phyloP scores from a whole-genome alignment of 2,888 invertebrate genomes.

The Mactromeris polynyma region DNA sequence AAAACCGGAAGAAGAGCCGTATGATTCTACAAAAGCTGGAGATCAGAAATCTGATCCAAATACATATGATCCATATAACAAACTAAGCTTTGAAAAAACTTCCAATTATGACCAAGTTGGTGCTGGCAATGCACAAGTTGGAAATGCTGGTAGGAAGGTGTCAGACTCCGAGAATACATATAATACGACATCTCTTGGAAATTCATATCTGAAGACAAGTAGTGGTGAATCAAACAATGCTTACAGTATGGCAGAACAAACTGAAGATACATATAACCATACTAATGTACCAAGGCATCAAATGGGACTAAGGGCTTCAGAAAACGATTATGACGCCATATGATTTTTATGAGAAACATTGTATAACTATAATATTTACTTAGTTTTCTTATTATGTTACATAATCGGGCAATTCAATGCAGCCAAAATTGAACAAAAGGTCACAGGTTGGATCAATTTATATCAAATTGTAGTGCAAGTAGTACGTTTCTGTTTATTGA shows the following conservation, averaged over 20 bases:
- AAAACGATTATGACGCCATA: conserved; percentile 9
- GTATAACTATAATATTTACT: too few relatives aligned
- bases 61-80: neutral
- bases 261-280: neutral
- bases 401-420: too few relatives aligned
- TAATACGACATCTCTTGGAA: neutral
- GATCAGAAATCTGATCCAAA: neutral
- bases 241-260: neutral
- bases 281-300: neutral
- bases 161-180: neutral
- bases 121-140: neutral
- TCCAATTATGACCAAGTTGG: neutral
- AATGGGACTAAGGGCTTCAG: neutral
- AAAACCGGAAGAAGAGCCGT: neutral
- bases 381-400: too few relatives aligned
- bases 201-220: neutral
- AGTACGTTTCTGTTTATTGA: too few relatives aligned
- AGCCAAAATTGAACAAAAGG: too few relatives aligned
- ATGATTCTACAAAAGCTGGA: neutral
- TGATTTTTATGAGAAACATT: neutral
- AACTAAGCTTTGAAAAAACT: neutral
- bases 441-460: too few relatives aligned
- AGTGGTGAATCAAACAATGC: neutral
- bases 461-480: too few relatives aligned
- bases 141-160: neutral